Conservation (phyloP, 2,797 vertebrate species). For the Myotis vivesi region DNA sequence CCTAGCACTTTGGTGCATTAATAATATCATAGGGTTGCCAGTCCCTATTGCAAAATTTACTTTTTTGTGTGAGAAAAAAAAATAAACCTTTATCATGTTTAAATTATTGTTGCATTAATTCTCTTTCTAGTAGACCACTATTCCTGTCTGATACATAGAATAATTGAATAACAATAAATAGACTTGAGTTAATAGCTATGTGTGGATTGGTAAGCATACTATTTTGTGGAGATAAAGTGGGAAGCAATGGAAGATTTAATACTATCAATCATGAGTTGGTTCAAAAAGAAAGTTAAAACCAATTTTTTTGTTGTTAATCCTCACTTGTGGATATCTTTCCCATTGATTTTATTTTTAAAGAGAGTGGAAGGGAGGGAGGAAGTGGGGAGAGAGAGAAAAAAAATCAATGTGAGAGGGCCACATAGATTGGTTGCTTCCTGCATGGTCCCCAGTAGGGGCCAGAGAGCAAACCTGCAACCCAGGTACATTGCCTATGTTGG, state of each 20-base stretch:
- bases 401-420: too few relatives aligned
- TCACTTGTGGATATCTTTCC: too few relatives aligned
- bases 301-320: too few relatives aligned
- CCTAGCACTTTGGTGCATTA: not conserved
- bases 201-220: not conserved
- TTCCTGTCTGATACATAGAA: not conserved
- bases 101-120: not conserved
- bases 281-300: not conserved
- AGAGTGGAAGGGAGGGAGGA: too few relatives aligned
- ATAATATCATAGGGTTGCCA: not conserved
- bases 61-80: not conserved
- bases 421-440: too few relatives aligned
- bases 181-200: conserved; percentile 2
- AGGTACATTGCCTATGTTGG: too few relatives aligned
- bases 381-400: too few relatives aligned
- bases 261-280: not conserved
- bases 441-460: too few relatives aligned
- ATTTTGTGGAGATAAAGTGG: not conserved
- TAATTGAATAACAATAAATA: conserved; percentile 34
- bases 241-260: conserved; percentile 7
- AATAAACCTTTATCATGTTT: not conserved
- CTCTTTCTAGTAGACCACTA: not conserved
- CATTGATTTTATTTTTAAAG: too few relatives aligned
- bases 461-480: too few relatives aligned
- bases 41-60: not conserved